Percentiles rank a stretch among this genome's conserved stretches.
These are phyloP conservation scores for Leptogaster cylindrica DNA, from an alignment of 2,888 invertebrate species.

Conservation along the genomic window DNA sequence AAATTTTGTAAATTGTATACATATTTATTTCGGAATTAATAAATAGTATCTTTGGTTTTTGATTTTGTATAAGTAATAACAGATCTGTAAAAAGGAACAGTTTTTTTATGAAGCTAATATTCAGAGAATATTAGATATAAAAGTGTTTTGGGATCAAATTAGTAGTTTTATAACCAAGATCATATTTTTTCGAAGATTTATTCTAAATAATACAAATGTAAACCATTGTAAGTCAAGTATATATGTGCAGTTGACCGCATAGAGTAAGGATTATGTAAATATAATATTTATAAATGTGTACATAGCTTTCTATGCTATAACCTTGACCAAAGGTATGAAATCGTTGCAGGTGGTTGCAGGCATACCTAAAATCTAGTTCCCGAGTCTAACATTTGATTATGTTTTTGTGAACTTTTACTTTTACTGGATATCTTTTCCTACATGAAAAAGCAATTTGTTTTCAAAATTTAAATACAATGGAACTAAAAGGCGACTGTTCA, in stretches of 20 bases:
- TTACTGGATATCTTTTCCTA: too few relatives aligned
- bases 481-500: too few relatives aligned
- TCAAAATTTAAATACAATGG: too few relatives aligned
- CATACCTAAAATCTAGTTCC: background rate
- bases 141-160: slow-evolving; percentile 60
- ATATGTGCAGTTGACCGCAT: slow-evolving; percentile 4
- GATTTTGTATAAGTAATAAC: background rate
- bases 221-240: background rate
- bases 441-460: too few relatives aligned
- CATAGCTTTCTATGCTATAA: slow-evolving; percentile 29
- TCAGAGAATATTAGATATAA: slow-evolving; percentile 49
- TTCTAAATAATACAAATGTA: slow-evolving; percentile 27
- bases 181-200: slow-evolving; percentile 37
- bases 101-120: slow-evolving; percentile 43
- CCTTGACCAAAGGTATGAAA: slow-evolving; percentile 21
- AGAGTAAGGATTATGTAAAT: slow-evolving; percentile 16
- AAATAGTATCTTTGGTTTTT: background rate
- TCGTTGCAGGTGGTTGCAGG: slow-evolving; percentile 12
- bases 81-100: slow-evolving; percentile 17
- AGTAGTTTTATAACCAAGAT: slow-evolving; percentile 53
- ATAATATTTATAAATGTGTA: slow-evolving; percentile 25
- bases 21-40: background rate
- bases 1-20: slow-evolving; percentile 6
- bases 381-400: background rate
- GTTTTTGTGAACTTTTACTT: background rate